Evolutionary conservation across 1,140 invertebrate species (phyloP), one percentile per base, ranked within the genome.

Genomic region (Drosophila trapezifrons): DNA sequence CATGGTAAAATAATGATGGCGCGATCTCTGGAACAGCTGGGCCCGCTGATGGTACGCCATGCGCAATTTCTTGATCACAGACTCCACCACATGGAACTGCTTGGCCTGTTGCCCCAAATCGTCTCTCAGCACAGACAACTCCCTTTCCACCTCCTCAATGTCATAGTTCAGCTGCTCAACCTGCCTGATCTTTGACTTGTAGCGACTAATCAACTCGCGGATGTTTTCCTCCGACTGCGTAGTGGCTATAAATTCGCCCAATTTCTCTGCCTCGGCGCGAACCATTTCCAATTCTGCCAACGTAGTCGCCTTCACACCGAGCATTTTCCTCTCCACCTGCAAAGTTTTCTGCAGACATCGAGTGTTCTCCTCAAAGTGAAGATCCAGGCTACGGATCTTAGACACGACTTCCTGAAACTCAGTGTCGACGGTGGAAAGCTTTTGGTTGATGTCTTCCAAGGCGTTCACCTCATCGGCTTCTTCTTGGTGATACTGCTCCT

Each of bases 1-100:
- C 80, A 87, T 84, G 4, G 80, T 89, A n/a, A 87, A 80, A 29
- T 62, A 81, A 43, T 89, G 80, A 38, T 63, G 42, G 4, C 82
- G 83, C 0, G 78, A 87, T 15, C 65, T 83, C 17, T 73, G 70
- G 4, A 80, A 83, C 0, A 52, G 43, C 15, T 76, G 82, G 3
- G 82, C 79, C 4, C 84, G 58, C 1, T 70, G 38, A 27, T 79
- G 82, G 47, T 85, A 86, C 6, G 72, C 45, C 4, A 57, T 45
- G 5, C 78, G 78, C n/a, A 86, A 58, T 42, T 76, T 82, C 8
- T 70, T 64, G 2, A 78, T 54, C 2, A 83, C 80, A 12, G 43
- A 60, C 4, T 69, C 45, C n/a, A 76, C 49, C 12, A 51, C 54
- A 0, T 15, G 9, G 4, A 72, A 56, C 25, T 51, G 46, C 0